A percentile compares a stretch with the other conserved stretches of the same genome.
These are phyloP conservation scores for Pitta sordida DNA, from an alignment of 2,113 vertebrate genomes.

Conservation along the genomic window DNA sequence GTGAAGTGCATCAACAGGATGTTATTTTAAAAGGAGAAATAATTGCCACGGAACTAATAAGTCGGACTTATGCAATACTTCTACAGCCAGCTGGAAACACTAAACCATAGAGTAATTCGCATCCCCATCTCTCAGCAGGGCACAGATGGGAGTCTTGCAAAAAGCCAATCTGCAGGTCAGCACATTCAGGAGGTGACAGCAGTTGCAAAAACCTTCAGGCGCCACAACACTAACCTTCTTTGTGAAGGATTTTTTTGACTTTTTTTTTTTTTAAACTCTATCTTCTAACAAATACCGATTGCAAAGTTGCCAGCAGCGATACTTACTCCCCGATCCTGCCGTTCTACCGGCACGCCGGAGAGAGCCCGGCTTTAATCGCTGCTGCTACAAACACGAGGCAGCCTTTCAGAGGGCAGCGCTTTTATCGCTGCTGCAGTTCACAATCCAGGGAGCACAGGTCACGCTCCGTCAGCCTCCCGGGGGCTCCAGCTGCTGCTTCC, in stretches of 20 bases:
- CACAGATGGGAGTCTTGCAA: constrained; percentile 33
- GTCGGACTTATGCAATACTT: constrained; percentile 31
- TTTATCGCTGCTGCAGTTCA: not conserved
- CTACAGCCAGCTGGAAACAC: constrained; percentile 27
- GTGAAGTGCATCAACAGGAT: constrained; percentile 38
- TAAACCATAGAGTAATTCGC: constrained; percentile 17
- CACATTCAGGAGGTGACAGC: not conserved
- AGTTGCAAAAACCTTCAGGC: not conserved
- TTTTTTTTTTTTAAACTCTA: not conserved
- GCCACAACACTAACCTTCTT: not conserved
- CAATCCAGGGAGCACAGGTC: not conserved
- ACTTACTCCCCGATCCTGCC: not conserved
- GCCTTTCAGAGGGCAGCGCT: not conserved
- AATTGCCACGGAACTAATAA: constrained; percentile 51
- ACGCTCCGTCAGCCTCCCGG: not conserved
- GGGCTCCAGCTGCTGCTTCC: not conserved
- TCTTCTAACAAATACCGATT: not conserved
- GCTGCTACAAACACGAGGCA: not conserved
- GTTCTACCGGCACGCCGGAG: not conserved
- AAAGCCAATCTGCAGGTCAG: constrained; percentile 16
- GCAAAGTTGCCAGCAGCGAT: not conserved
- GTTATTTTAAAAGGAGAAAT: constrained; percentile 46
- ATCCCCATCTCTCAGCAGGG: constrained; percentile 10
- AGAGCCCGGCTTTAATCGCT: not conserved
- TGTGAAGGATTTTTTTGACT: not conserved